These are phyloP conservation scores for Vanacampus margaritifer DNA, from an alignment of 2,113 vertebrate species.

Conservation along the genomic window DNA sequence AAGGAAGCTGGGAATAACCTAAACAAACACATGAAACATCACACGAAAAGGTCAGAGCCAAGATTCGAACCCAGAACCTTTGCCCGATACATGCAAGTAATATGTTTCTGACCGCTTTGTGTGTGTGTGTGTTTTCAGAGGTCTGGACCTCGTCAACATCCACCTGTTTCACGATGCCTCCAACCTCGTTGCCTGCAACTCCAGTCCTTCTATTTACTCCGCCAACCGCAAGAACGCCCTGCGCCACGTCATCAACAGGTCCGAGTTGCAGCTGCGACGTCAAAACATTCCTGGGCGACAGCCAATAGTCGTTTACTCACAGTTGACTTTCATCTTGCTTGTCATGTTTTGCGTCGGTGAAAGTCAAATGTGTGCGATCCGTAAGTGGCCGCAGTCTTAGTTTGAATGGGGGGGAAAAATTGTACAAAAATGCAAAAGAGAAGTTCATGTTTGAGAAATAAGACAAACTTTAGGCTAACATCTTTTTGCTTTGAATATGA, in stretches of 20 bases:
- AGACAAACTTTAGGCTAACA: too few relatives aligned
- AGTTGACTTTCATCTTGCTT: background rate
- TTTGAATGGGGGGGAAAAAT: too few relatives aligned
- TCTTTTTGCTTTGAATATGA: too few relatives aligned
- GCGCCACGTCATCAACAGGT: slow-evolving; percentile 76
- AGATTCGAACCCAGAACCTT: background rate
- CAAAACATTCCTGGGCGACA: background rate
- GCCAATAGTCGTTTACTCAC: background rate
- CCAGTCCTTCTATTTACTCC: slow-evolving; percentile 78
- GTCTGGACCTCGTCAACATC: slow-evolving; percentile 78
- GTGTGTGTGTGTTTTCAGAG: slow-evolving; percentile 51
- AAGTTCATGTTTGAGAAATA: too few relatives aligned
- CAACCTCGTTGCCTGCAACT: slow-evolving; percentile 78
- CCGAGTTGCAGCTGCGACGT: slow-evolving; percentile 4
- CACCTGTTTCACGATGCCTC: slow-evolving; percentile 84
- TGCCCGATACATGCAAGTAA: background rate
- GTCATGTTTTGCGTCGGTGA: background rate
- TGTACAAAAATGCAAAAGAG: too few relatives aligned
- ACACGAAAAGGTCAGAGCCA: background rate
- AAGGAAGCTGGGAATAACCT: too few relatives aligned
- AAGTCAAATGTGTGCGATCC: background rate
- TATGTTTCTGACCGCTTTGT: background rate
- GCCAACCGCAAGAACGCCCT: slow-evolving; percentile 74
- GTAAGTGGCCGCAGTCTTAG: too few relatives aligned
- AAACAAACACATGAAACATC: background rate